Conservation (phyloP, 1,140 invertebrate species). For the Lordiphosa collinella region DNA sequence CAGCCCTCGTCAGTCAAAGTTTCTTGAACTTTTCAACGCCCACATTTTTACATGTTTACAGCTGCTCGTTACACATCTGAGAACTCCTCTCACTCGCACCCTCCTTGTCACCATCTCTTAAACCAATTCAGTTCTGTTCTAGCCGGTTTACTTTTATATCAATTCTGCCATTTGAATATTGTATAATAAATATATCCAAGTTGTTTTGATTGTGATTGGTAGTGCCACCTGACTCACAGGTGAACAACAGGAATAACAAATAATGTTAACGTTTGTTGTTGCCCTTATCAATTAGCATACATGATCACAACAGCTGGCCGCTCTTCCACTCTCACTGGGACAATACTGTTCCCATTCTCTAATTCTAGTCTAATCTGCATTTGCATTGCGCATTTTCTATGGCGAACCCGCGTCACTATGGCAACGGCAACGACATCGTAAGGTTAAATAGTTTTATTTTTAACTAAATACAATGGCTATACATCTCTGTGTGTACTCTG, state of each 20-base stretch:
- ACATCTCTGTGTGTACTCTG: not conserved
- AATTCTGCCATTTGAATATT: conserved; percentile 28
- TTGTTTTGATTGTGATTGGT: conserved; percentile 12
- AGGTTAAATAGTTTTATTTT: conserved; percentile 73
- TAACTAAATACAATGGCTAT: conserved; percentile 32
- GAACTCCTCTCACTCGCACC: not conserved
- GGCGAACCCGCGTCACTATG: conserved; percentile 49
- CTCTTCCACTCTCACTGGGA: conserved; percentile 18
- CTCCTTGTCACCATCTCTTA: not conserved
- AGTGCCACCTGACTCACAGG: conserved; percentile 30
- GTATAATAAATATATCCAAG: conserved; percentile 36
- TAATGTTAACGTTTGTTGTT: conserved; percentile 22
- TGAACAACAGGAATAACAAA: conserved; percentile 15
- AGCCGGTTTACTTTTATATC: conserved; percentile 32
- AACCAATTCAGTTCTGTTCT: conserved; percentile 24
- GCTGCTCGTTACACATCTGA: not conserved
- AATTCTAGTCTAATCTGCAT: conserved; percentile 5
- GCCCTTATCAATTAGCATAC: conserved; percentile 44
- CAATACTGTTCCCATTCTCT: conserved; percentile 4
- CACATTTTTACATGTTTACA: too few species aligned
- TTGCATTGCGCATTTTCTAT: conserved; percentile 20
- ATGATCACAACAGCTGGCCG: conserved; percentile 21
- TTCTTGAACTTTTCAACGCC: too few species aligned
- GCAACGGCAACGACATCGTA: conserved; percentile 46
- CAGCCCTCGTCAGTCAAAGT: too few species aligned